These are phyloP conservation scores for Falco cherrug DNA, from an alignment of 2,797 vertebrate species.

Conservation along the genomic window DNA sequence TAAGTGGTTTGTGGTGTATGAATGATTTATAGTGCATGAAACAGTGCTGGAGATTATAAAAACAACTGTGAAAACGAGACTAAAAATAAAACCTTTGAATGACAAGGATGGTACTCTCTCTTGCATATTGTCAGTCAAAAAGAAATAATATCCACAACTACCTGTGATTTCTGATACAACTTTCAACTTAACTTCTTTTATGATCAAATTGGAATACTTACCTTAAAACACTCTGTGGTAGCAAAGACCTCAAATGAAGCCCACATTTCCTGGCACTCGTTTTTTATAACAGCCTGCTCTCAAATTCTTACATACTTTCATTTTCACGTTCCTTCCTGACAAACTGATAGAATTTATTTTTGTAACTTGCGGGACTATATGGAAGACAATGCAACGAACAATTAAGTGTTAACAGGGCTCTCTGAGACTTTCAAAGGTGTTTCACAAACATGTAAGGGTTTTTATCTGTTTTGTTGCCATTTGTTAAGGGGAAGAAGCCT, in stretches of 20 bases:
- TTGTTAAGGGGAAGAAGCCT: neutral
- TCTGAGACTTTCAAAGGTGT: neutral
- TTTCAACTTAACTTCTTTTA: neutral
- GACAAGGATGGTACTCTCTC: neutral
- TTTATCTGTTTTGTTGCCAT: neutral
- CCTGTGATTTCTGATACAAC: neutral
- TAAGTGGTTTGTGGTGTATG: constrained; percentile 19
- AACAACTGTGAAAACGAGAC: constrained; percentile 8
- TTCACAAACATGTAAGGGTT: neutral
- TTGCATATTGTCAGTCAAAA: neutral
- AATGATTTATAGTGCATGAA: constrained; percentile 14
- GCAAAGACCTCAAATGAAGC: neutral
- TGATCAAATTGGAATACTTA: neutral
- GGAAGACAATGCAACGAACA: neutral
- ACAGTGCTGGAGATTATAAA: neutral
- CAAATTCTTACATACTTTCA: neutral
- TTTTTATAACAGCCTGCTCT: neutral
- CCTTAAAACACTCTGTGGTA: neutral
- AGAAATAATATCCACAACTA: neutral
- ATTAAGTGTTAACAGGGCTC: neutral
- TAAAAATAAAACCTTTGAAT: constrained; percentile 27
- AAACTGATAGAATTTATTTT: neutral
- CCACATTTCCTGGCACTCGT: neutral
- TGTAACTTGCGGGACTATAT: neutral
- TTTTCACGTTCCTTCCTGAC: neutral